A percentile compares a stretch with the other conserved stretches of the same genome.
Evolutionary conservation across 2,888 invertebrate species (phyloP).

Genomic region (Apodemia zela): DNA sequence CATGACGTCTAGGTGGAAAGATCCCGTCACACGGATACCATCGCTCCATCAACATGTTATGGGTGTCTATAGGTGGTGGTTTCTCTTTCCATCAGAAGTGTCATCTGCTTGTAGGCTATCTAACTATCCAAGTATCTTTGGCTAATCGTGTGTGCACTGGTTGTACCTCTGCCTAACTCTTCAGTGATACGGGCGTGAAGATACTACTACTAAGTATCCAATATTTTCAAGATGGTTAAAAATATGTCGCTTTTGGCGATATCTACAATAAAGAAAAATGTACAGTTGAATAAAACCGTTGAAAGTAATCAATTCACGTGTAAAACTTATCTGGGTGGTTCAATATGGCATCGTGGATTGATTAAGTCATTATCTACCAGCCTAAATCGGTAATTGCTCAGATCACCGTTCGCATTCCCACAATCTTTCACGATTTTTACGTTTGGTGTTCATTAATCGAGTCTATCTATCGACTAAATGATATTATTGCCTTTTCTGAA

Average conservation of each 20-base stretch:
- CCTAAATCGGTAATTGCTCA: conserved; percentile 10
- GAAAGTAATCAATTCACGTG: not conserved
- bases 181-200: too few species aligned
- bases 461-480: conserved; percentile 6
- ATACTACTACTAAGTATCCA: too few species aligned
- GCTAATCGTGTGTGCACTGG: too few species aligned
- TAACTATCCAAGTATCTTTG: too few species aligned
- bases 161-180: too few species aligned
- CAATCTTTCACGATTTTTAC: not conserved
- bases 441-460: conserved; percentile 11
- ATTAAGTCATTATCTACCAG: conserved; percentile 16
- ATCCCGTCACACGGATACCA: too few species aligned
- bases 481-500: conserved; percentile 9
- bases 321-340: not conserved
- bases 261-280: not conserved
- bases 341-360: conserved; percentile 6
- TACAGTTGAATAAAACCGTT: not conserved
- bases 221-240: not conserved
- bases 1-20: too few species aligned
- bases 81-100: too few species aligned
- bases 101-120: too few species aligned
- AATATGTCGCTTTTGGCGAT: not conserved
- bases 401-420: conserved; percentile 8
- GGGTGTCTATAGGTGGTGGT: too few species aligned
- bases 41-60: too few species aligned